A percentile compares a stretch with the other conserved stretches of the same genome.
These are phyloP conservation scores for Parnassius glacialis DNA, from an alignment of 2,888 invertebrate species.

Conservation along the genomic window DNA sequence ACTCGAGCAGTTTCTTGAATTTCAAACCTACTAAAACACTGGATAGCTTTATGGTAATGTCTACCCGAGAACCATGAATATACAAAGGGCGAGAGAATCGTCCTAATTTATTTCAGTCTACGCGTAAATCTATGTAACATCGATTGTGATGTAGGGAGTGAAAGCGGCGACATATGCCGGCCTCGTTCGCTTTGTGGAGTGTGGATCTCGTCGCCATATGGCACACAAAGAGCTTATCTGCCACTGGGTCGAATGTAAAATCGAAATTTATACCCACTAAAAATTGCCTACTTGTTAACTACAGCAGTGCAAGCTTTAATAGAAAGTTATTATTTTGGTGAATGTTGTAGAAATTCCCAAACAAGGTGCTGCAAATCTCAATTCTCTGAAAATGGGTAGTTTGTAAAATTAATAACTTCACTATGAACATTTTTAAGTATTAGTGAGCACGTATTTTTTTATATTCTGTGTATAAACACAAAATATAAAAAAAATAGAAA, in stretches of 20 bases:
- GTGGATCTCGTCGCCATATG: conserved; percentile 75
- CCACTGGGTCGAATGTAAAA: conserved; percentile 37
- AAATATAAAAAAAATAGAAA: too few relatives aligned
- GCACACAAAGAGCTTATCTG: conserved; percentile 67
- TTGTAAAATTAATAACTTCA: too few relatives aligned
- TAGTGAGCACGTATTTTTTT: too few relatives aligned
- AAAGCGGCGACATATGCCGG: conserved; percentile 77
- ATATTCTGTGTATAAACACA: too few relatives aligned
- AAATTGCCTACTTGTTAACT: conserved; percentile 26
- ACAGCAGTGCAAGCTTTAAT: conserved; percentile 25
- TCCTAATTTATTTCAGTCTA: conserved; percentile 28
- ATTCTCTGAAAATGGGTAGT: too few relatives aligned
- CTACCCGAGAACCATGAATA: conserved; percentile 24
- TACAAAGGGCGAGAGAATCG: conserved; percentile 23
- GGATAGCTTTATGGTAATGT: conserved; percentile 11
- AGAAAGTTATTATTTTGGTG: conserved; percentile 19
- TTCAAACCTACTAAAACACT: neutral
- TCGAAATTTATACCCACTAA: conserved; percentile 26
- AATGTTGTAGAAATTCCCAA: conserved; percentile 31
- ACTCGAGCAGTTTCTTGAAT: conserved; percentile 10
- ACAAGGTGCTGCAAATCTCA: conserved; percentile 22
- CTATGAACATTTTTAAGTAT: too few relatives aligned
- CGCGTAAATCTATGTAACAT: conserved; percentile 50
- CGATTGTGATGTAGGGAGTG: conserved; percentile 72
- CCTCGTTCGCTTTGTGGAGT: conserved; percentile 74